Base-by-base conservation (phyloP, 1,140 invertebrate species). In the Drosophila repletoides region DNA sequence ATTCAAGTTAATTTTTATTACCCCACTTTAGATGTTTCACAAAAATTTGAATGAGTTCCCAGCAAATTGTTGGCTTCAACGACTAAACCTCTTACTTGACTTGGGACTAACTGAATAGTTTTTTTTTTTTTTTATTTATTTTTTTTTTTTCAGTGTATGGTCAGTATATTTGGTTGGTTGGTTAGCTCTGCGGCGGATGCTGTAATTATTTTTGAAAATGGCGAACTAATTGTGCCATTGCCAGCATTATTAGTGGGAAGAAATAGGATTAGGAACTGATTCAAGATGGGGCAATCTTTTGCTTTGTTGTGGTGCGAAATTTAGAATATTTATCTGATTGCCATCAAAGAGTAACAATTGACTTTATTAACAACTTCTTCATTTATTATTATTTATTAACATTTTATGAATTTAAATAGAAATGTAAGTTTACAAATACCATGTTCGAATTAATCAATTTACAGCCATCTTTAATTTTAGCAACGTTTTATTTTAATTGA, bases 1-100 rank as follows among this genome's bases (percentile, higher is more conserved):
- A 81, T 84, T 84, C 73, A 53, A 71, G 59, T 66, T 84, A 77
- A 83, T 77, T 83, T 84, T 84, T 77, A 83, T 84, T 71, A 67
- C 74, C 69, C 52, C 73, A 67, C 73, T 79, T 79, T 79, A 68
- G 17, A 38, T 51, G 33, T 51, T 40, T 49, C 43, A 26, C 19
- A 45, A 48, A 36, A 38, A 19, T 48, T 19, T 26, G 31, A 48
- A 59, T 48, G 41, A 7, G 24, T 46, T 36, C 22, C 12, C 14
- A 14, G 36, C 22, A 43, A 41, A 41, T 46, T 33, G 29, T 49
- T 51, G 31, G 10, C 48, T 36, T 28, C 21, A 10, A 33, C 21
- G 3, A 14, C 10, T 19, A 1, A 24, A 24, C 29, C 1, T 2
- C 9, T 7, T 17, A 43, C 1, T 7, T n/a, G n/a, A n/a, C n/a